Evolutionary conservation across 1,140 invertebrate species (phyloP), one percentile per base, ranked within the genome.

Genomic region (Ruditapes philippinarum): DNA sequence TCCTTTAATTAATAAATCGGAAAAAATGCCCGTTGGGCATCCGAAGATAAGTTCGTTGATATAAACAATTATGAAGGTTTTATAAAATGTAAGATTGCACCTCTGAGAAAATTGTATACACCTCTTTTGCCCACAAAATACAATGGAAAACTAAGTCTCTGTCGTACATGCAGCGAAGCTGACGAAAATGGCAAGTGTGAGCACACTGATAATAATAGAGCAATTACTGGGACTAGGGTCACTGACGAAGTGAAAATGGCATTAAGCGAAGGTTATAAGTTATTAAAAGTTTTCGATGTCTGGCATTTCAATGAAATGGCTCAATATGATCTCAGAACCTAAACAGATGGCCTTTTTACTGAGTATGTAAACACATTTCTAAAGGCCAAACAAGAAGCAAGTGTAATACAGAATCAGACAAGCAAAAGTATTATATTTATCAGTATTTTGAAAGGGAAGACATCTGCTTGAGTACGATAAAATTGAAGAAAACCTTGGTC

Each of bases 401-500:
- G 80, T 84, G 88, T 28, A 36, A 12, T 19, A 91, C 88, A 9
- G 89, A 90, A 19, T 22, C 9, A 31, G 84, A 87, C 22, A 90
- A 60, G 51, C 31, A 28, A n/a, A n/a, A n/a, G n/a, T 25, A 49
- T 92, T 96, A 95, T 68, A 92, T 96, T 62, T 17, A 65, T 38
- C 36, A 40, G 36, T 62, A 25, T 45, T 62, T 38, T 36, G 22
- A 22, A 38, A 60, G 89, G 22, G 93, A 96, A 91, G 94, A 93
- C n/a, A 86, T 96, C 38, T 42, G 70, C 31, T 76, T 96, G 19
- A 93, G 96, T 38, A 31, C 9, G 60, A 90, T 25, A 92, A 93
- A 65, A 95, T 96, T 62, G 76, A 42, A 28, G 90, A 93, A 80
- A 96, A 96, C 86, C 91, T 93, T 0, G 95, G 94, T 22, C 31